Conservation (phyloP, 2,888 invertebrate genomes). For the Drosophila atroscutellata region DNA sequence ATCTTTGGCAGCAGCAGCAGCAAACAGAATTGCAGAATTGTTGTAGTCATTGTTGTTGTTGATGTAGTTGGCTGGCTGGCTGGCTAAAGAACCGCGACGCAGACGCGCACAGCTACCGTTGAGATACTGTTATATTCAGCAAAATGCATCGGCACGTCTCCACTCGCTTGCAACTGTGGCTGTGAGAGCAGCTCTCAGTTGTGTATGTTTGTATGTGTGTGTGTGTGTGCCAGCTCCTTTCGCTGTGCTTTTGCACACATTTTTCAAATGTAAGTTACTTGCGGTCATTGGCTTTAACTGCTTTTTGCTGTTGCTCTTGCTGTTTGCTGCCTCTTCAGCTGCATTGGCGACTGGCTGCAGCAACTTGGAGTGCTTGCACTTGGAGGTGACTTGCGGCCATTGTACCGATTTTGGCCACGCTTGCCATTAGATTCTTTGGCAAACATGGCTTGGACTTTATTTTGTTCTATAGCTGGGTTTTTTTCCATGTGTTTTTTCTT, state of each 20-base stretch:
- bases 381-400: conserved; percentile 82
- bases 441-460: neutral
- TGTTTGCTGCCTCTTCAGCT: conserved; percentile 52
- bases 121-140: conserved; percentile 77
- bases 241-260: conserved; percentile 82
- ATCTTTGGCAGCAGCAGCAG: conserved; percentile 53
- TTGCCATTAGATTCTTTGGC: conserved; percentile 46
- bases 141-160: conserved; percentile 65
- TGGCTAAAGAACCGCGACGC: conserved; percentile 65
- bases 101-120: conserved; percentile 58
- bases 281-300: conserved; percentile 84
- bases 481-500: neutral
- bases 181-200: conserved; percentile 30
- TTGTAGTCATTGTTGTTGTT: conserved; percentile 28
- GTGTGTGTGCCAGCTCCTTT: conserved; percentile 67
- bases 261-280: conserved; percentile 85
- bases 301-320: conserved; percentile 69
- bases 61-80: conserved; percentile 29
- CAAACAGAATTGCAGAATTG: conserved; percentile 41
- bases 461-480: conserved; percentile 5
- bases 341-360: conserved; percentile 35
- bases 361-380: conserved; percentile 35
- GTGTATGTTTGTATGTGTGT: conserved; percentile 16
- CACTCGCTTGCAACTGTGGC: conserved; percentile 36
- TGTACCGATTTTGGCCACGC: conserved; percentile 78